Percentiles rank a stretch among this genome's conserved stretches.
Conservation (phyloP, 1,140 invertebrate species). For the Trachelipus rathkii region DNA sequence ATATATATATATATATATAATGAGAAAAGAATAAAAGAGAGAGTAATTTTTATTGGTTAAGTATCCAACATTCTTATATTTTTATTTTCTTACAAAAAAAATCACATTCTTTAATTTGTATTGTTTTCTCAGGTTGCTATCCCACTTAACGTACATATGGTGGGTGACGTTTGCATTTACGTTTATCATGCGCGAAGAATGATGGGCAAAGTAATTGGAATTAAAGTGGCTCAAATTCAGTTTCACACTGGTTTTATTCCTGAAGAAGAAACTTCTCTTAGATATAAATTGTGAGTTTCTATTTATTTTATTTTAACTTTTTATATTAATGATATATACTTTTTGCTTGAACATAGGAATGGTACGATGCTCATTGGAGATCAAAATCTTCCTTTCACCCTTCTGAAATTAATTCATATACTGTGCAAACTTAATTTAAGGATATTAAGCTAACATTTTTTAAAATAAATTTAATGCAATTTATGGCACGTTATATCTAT, state of each 20-base stretch:
- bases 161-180: conserved; percentile 77
- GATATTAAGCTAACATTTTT: too few relatives aligned
- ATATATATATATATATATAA: too few relatives aligned
- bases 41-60: too few relatives aligned
- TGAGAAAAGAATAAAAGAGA: too few relatives aligned
- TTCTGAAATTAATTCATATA: too few relatives aligned
- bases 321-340: background rate
- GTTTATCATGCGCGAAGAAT: conserved; percentile 74
- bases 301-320: background rate
- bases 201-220: conserved; percentile 71
- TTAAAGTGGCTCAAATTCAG: conserved; percentile 81
- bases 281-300: conserved; percentile 63
- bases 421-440: too few relatives aligned
- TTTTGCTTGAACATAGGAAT: too few relatives aligned
- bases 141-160: conserved; percentile 60
- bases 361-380: background rate
- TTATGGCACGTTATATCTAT: too few relatives aligned
- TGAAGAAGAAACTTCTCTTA: conserved; percentile 66
- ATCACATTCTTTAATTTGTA: too few relatives aligned
- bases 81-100: too few relatives aligned
- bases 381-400: background rate
- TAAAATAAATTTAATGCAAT: too few relatives aligned
- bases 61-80: too few relatives aligned
- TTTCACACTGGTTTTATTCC: conserved; percentile 83
- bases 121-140: conserved; percentile 48